Conservation (phyloP, 2,888 invertebrate genomes). For the Zeuzera pyrina region DNA sequence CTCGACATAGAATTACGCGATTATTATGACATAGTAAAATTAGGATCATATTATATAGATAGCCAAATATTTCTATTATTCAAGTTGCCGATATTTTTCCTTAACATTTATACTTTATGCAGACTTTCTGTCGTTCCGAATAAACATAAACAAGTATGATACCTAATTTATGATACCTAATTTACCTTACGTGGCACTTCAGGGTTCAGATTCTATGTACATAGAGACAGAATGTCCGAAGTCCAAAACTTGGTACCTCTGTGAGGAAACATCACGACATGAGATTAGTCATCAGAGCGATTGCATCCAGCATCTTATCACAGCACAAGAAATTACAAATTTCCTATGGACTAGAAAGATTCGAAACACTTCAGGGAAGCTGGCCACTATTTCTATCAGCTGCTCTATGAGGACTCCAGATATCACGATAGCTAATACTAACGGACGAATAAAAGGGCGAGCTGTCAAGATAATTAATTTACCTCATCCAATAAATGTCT, state of each 20-base stretch:
- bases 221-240: slow-evolving; percentile 17
- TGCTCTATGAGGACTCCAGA: slow-evolving; percentile 7
- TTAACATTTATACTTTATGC: not conserved
- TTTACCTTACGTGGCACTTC: slow-evolving; percentile 7
- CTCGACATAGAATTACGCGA: not conserved
- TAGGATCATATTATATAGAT: slow-evolving; percentile 1
- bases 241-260: slow-evolving; percentile 10
- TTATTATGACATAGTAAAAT: not conserved
- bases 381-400: slow-evolving; percentile 11
- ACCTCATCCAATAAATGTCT: not conserved
- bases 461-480: slow-evolving; percentile 5
- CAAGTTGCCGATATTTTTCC: not conserved
- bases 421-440: slow-evolving; percentile 3
- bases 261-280: slow-evolving; percentile 8
- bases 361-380: slow-evolving; percentile 14
- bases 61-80: not conserved
- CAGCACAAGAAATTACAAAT: slow-evolving; percentile 10
- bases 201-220: slow-evolving; percentile 9
- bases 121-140: not conserved
- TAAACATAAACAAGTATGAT: no score
- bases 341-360: slow-evolving; percentile 15
- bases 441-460: slow-evolving; percentile 5
- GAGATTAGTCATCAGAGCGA: slow-evolving; percentile 7
- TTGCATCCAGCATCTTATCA: slow-evolving; percentile 16
- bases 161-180: not conserved